Evolutionary conservation across 2,888 invertebrate species (phyloP).

Genomic region (Zootermopsis nevadensis): DNA sequence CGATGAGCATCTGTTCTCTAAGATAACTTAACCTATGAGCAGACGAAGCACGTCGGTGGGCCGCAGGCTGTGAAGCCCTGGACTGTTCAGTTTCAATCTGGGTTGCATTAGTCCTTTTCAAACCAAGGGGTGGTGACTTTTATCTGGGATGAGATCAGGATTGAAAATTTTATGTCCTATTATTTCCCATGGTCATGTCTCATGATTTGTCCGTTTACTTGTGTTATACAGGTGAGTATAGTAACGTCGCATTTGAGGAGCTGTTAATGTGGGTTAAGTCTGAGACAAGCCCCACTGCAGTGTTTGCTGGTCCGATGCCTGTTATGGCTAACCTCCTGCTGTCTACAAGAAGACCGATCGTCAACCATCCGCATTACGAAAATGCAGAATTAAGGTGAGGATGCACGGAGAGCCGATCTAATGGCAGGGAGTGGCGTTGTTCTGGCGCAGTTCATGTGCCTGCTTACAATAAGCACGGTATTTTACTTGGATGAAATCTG

Average conservation of each 20-base stretch:
- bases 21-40: too few species aligned
- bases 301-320: conserved; percentile 90
- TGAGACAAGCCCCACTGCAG: conserved; percentile 72
- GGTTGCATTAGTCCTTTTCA: too few species aligned
- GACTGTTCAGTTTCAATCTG: too few species aligned
- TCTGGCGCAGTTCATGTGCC: too few species aligned
- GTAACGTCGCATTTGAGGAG: conserved; percentile 78
- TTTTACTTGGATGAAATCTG: too few species aligned
- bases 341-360: conserved; percentile 79
- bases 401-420: too few species aligned
- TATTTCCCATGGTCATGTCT: neutral
- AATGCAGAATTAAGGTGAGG: conserved; percentile 78
- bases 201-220: conserved; percentile 40
- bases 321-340: conserved; percentile 85
- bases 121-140: too few species aligned
- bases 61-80: too few species aligned
- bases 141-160: neutral
- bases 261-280: conserved; percentile 80
- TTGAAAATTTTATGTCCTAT: neutral
- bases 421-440: too few species aligned
- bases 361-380: conserved; percentile 91
- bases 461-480: too few species aligned
- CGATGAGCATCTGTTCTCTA: too few species aligned
- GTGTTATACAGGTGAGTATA: conserved; percentile 71
- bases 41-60: too few species aligned